Evolutionary conservation across 2,888 invertebrate genomes (phyloP), one percentile per base, ranked within the genome.

Genomic region (Pristionchus maxplancki): DNA sequence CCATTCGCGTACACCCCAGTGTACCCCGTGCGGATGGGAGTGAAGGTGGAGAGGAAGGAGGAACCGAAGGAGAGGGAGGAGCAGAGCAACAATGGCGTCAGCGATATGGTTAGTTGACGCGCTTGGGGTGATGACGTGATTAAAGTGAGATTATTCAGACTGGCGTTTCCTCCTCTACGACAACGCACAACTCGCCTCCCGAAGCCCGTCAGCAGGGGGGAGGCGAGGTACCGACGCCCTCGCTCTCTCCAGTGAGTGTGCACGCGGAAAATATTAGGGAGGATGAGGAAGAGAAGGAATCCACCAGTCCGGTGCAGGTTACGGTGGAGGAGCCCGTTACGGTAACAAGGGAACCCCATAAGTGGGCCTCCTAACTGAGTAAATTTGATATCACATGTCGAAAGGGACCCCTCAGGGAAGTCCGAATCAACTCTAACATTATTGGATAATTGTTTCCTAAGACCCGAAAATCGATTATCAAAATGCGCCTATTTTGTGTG

Each of bases 1-100:
- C 92, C 92, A 50, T 92, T 91, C 88, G 87, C 90, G 37, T 92
- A 91, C 89, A 92, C 91, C 2, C 92, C 92, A 67, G 89, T 91
- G 37, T 92, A 92, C 64, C 91, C 91, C 1, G 90, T 91, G 87
- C 88, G 85, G 20, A 24, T 17, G 20, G 34, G 44, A 40, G 48
- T 9, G 24, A 58, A 58, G 24, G 58, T 24, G 82, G 40, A 82
- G 82, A 82, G n/a, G 44, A 11, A 44, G 44, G 44, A 44, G 44
- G 11, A 44, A 11, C 8, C 6, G 44, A 44, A 82, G 50, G 34
- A 82, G 53, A 31, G 50, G 82, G 50, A 8, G 34, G 31, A 20
- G 53, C 20, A 31, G 82, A 82, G 15, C 17, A 40, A 28, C 40
- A 50, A 82, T 50, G 50, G 53, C 28, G 24, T 50, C 31, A 28